A percentile compares a stretch with the other conserved stretches of the same genome.
phyloP scores from a whole-genome alignment of 2,888 invertebrate species.

The Nemapogon koenigi region DNA sequence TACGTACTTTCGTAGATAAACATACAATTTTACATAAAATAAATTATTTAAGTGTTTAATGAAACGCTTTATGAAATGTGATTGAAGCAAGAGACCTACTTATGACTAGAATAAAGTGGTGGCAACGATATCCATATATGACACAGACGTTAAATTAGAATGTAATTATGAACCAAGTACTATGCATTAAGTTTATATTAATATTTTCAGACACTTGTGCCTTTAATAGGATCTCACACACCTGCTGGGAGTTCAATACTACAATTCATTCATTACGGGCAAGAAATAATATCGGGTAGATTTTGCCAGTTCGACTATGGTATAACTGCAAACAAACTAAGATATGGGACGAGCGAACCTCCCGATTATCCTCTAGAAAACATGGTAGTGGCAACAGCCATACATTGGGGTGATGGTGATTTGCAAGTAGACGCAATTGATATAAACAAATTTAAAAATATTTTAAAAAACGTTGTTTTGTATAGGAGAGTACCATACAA shows the following conservation, averaged over 20 bases:
- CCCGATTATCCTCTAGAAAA: background rate
- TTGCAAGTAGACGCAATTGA: background rate
- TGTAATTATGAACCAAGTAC: too few relatives aligned
- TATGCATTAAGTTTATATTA: too few relatives aligned
- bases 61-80: too few relatives aligned
- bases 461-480: background rate
- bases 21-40: too few relatives aligned
- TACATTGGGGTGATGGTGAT: background rate
- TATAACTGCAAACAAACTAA: background rate
- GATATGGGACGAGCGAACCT: background rate
- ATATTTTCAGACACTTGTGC: background rate
- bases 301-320: background rate
- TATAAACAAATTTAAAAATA: background rate
- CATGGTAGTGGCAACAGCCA: background rate
- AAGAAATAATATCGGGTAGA: background rate
- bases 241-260: background rate
- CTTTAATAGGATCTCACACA: background rate
- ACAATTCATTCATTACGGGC: background rate
- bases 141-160: too few relatives aligned
- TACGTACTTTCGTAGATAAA: too few relatives aligned
- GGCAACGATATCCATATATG: too few relatives aligned
- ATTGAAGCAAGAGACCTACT: too few relatives aligned
- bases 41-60: too few relatives aligned
- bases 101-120: too few relatives aligned
- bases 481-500: background rate